Evolutionary conservation across 1,140 invertebrate genomes (phyloP), one percentile per base, ranked within the genome.

Genomic region (Elymnias hypermnestra): DNA sequence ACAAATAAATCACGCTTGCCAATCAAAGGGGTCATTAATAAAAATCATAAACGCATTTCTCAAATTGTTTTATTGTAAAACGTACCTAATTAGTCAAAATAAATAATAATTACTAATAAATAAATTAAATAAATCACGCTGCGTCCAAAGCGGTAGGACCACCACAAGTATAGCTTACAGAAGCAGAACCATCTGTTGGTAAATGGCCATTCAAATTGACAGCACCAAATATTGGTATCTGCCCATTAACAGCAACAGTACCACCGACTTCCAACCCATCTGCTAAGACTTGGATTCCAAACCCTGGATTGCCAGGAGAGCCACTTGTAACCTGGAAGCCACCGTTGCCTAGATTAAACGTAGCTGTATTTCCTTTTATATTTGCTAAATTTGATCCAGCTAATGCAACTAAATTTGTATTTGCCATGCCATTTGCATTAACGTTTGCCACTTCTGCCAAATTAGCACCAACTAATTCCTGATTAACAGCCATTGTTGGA

Each of bases 191-290:
- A 45, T 69, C 66, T 0, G 63, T 64, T 8, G 73, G 70, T 13
- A 81, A 10, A 33, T 74, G 57, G 2, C 73, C 73, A 33, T 70
- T 77, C 0, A 77, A 25, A 0, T 57, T 51, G 0, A 81, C 72
- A 3, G 70, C 57, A 5, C 72, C 65, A 47, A 56, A 69, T 9
- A 81, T 65, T 9, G 76, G 76, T 54, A 75, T 59, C 31, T 64
- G 57, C 5, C 76, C 76, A 47, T 59, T 61, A 0, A 77, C 71
- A 3, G 54, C 50, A 2, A 79, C 58, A 0, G 53, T 57, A 15
- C 75, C 75, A 17, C 59, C 67, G 2, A 79, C 63, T 62, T 79
- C 58, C n/a, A 79, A 58, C 22, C 61, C 69, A 42, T 76, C 72
- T 2, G 71, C 63, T 8, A 66, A 26, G 9, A 79, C 45, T 18